Base-by-base conservation (phyloP, 2,113 vertebrate genomes). In the Dipodomys merriami region DNA sequence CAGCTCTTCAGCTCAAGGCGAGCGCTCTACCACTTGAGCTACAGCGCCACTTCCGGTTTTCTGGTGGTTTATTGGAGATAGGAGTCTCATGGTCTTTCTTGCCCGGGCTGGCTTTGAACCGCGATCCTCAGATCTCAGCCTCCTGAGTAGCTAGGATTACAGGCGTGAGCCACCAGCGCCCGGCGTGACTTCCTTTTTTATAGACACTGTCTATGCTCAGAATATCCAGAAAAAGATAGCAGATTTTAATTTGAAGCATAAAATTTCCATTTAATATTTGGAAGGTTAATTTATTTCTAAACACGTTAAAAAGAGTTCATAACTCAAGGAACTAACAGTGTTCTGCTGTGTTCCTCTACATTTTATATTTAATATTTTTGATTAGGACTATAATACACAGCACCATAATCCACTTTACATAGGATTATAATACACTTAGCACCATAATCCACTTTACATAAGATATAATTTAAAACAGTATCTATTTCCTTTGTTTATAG, bases 241-340 rank as follows among this genome's bases (percentile, higher is more conserved):
- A 39, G 5, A 60, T 76, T 82, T 78, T 77, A 18, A 77, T 69
- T 44, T 46, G 3, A 92, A 83, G 6, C 60, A 3, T 0, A 53
- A 7, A 87, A 81, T 85, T 85, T 27, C 25, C 22, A 65, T 90
- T 73, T 82, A 64, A 67, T 44, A 90, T 89, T 62, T 77, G 6
- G 35, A 79, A 64, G 33, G 2, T 27, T 39, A 23, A 33, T n/a
- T 83, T 77, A 33, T 85, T 23, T 74, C 23, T 74, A 44, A 33
- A 7, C 6, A 67, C 39, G 60, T 73, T 49, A 74, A 69, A 88
- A 64, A 81, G 60, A 0, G 82, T 86, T 83, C n/a, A 9, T 82
- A 19, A 1, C 12, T 16, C 6, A n/a, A 90, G 5, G 15, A 65
- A 62, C 53, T 22, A 13, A 57, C 12, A 57, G 3, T 79, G 53